Evolutionary conservation across 2,797 vertebrate genomes (phyloP), one percentile per base, ranked within the genome.

Genomic region (Platyrinchus mystaceus): DNA sequence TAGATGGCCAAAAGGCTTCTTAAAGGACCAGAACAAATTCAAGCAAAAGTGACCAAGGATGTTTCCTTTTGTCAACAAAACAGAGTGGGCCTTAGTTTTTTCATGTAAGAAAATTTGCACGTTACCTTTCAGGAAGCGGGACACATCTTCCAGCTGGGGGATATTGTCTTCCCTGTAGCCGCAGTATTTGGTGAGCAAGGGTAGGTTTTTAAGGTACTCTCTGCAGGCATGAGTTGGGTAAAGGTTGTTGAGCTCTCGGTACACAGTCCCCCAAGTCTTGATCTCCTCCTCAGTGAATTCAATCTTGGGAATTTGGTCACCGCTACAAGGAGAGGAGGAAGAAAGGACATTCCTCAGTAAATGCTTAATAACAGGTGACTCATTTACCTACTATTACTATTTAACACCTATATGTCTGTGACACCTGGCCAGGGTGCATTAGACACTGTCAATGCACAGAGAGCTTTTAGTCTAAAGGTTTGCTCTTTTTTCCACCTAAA

Each of bases 261-360:
- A 99, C 66, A 99, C 99, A 10, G 98, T 99, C 14, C 99, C 99
- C 99, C 99, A 99, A 12, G 99, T 99, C 97, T 98, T 98, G 91
- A 99, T 98, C 95, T 99, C 99, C 93, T 99, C 99, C 94, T 99
- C 99, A 12, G 99, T 99, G 96, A 99, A 99, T 95, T 99, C 99
- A 84, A 99, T 98, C n/a, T 97, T 98, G 77, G 99, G 99, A 87
- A 99, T 99, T n/a, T 98, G 98, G 46, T 99, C 98, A 75, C 99
- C 99, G 69, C 99, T 99, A 95, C 28, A 74, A 68, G 53, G 58
- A 90, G 81, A 93, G 49, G 58, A 83, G 77, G 43, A 69, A 92
- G 66, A 87, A 87, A 94, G 32, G 9, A 70, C 10, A 49, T 55
- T 78, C 22, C 32, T 41, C 41, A 36, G 8, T 37, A 52, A 88